These are phyloP conservation scores for Nemapogon koenigi DNA, from an alignment of 2,888 invertebrate genomes.

Conservation along the genomic window DNA sequence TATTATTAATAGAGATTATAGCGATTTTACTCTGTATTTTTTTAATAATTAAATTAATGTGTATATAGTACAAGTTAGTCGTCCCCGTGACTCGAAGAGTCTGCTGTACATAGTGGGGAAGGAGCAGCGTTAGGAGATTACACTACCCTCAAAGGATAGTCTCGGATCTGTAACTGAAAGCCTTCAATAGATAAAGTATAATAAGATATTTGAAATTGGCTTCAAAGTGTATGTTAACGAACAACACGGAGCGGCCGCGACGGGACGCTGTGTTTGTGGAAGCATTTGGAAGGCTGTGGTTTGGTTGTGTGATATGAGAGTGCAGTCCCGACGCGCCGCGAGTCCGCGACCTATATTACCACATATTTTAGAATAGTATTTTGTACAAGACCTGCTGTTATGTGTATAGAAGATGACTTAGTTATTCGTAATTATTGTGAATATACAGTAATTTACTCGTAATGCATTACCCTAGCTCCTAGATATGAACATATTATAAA, in stretches of 20 bases:
- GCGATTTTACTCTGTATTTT: slow-evolving; percentile 59
- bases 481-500: slow-evolving; percentile 48
- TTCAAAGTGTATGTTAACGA: slow-evolving; percentile 45
- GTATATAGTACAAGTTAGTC: slow-evolving; percentile 61
- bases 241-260: slow-evolving; percentile 42
- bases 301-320: slow-evolving; percentile 13
- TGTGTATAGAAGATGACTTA: slow-evolving; percentile 54
- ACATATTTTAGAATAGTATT: slow-evolving; percentile 50
- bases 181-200: slow-evolving; percentile 26
- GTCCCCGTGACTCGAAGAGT: slow-evolving; percentile 39
- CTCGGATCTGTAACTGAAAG: not conserved
- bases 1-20: slow-evolving; percentile 54
- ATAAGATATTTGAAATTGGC: slow-evolving; percentile 46
- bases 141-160: slow-evolving; percentile 7
- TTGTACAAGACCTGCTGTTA: slow-evolving; percentile 47
- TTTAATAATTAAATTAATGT: slow-evolving; percentile 54
- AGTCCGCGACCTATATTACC: slow-evolving; percentile 20
- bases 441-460: slow-evolving; percentile 55
- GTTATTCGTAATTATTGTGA: slow-evolving; percentile 57
- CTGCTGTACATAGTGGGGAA: slow-evolving; percentile 27
- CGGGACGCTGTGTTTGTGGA: not conserved
- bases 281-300: not conserved
- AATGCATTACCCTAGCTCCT: slow-evolving; percentile 44
- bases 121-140: not conserved
- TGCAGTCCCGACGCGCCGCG: slow-evolving; percentile 18